Conservation (phyloP, 2,888 invertebrate genomes). For the Caenorhabditis virilis region DNA sequence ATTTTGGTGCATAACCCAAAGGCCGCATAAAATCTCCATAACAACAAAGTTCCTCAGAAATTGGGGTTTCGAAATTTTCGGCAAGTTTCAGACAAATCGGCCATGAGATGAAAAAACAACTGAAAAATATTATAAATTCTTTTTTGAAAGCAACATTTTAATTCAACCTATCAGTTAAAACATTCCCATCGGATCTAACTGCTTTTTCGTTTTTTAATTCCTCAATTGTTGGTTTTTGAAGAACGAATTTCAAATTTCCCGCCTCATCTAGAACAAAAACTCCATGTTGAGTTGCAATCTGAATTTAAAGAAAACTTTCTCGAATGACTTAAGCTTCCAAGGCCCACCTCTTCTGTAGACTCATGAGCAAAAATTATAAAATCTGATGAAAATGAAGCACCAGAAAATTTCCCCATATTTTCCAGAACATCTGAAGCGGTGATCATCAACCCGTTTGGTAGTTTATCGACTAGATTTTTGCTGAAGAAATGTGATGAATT, state of each 20-base stretch:
- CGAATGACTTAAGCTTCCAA: no score
- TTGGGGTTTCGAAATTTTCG: conserved; percentile 52
- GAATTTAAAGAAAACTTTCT: no score
- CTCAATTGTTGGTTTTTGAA: conserved; percentile 70
- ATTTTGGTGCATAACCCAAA: conserved; percentile 67
- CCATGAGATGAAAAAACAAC: conserved; percentile 41
- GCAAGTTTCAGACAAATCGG: conserved; percentile 3
- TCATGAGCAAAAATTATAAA: conserved; percentile 42
- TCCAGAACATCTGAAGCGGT: conserved; percentile 71
- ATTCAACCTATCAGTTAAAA: conserved; percentile 40
- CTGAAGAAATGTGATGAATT: conserved; percentile 61
- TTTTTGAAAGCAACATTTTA: background rate
- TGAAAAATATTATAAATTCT: conserved; percentile 12
- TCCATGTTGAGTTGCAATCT: conserved; percentile 49
- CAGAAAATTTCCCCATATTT: conserved; percentile 50
- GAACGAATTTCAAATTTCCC: conserved; percentile 57
- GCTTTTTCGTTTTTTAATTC: conserved; percentile 68
- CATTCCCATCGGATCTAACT: conserved; percentile 26
- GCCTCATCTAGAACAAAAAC: conserved; percentile 43
- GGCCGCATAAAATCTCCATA: conserved; percentile 71
- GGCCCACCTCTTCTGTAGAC: conserved; percentile 22
- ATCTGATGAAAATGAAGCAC: conserved; percentile 2
- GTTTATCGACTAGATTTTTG: conserved; percentile 32
- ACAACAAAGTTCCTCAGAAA: conserved; percentile 70
- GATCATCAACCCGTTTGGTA: conserved; percentile 70